Percentiles rank a stretch among this genome's conserved stretches.
Conservation (phyloP, 2,113 vertebrate species). For the Polyodon spathula region DNA sequence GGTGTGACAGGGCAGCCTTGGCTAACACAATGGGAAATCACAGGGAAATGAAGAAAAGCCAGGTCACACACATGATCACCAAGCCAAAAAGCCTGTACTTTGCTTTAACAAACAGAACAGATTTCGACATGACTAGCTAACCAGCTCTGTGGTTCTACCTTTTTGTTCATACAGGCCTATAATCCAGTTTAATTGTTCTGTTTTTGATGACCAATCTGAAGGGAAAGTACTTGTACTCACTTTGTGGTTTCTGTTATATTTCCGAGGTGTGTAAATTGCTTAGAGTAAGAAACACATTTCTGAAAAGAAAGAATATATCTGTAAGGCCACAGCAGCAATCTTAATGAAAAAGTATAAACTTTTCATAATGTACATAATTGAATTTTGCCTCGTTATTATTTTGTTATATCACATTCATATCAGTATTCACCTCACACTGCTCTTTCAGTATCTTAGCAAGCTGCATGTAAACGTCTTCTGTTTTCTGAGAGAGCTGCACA, state of each 20-base stretch:
- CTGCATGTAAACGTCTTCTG: slow-evolving; percentile 75
- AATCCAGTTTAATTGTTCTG: background rate
- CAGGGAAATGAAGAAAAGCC: too few species aligned
- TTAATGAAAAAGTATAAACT: background rate
- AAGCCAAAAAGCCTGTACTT: too few species aligned
- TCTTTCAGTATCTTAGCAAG: slow-evolving; percentile 78
- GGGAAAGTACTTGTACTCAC: slow-evolving; percentile 46
- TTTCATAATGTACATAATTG: background rate
- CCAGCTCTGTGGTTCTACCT: background rate
- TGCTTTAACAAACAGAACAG: too few species aligned
- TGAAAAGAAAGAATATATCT: slow-evolving; percentile 39
- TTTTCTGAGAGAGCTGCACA: slow-evolving; percentile 71
- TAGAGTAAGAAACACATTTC: slow-evolving; percentile 87
- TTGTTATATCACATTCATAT: background rate
- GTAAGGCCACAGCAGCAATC: background rate
- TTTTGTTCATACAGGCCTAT: background rate
- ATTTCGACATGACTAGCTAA: too few species aligned
- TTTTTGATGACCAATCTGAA: background rate
- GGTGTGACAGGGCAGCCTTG: background rate
- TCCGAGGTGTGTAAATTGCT: slow-evolving; percentile 89
- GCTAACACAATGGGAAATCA: background rate
- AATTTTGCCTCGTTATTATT: background rate
- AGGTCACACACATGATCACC: too few species aligned
- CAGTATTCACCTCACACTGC: slow-evolving; percentile 69
- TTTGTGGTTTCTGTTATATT: slow-evolving; percentile 79